Evolutionary conservation across 1,140 invertebrate species (phyloP).

Genomic region (Psilanteris sp.): DNA sequence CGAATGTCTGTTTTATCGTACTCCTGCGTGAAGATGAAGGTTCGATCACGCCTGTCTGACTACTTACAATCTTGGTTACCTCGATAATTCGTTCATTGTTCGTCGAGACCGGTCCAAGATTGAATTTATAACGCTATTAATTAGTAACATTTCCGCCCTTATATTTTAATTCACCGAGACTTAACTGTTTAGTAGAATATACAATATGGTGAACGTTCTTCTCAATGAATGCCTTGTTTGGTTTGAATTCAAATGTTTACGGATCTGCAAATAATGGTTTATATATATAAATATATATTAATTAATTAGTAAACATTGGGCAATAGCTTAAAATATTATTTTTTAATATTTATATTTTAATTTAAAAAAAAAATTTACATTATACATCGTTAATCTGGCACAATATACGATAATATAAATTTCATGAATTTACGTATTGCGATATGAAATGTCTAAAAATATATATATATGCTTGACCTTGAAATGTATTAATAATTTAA

Average conservation of each 20-base stretch:
- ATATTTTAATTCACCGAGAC: constrained; percentile 67
- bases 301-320: too few relatives aligned
- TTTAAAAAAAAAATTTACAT: too few relatives aligned
- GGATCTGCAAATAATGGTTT: too few relatives aligned
- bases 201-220: constrained; percentile 27
- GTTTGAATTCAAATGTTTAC: neutral
- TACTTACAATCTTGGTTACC: constrained; percentile 33
- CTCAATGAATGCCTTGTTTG: constrained; percentile 7
- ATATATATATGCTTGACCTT: too few relatives aligned
- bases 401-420: too few relatives aligned
- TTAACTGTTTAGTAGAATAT: constrained; percentile 29
- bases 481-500: too few relatives aligned
- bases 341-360: too few relatives aligned
- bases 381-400: too few relatives aligned
- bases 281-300: too few relatives aligned
- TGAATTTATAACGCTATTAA: constrained; percentile 73
- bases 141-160: constrained; percentile 69
- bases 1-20: constrained; percentile 21
- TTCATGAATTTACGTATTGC: too few relatives aligned
- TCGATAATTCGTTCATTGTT: constrained; percentile 65
- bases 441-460: too few relatives aligned
- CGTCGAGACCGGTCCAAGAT: constrained; percentile 42
- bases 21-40: constrained; percentile 15
- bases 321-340: too few relatives aligned
- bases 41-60: constrained; percentile 30